Evolutionary conservation across 2,113 vertebrate genomes (phyloP).

Genomic region (Baryphthengus martii): DNA sequence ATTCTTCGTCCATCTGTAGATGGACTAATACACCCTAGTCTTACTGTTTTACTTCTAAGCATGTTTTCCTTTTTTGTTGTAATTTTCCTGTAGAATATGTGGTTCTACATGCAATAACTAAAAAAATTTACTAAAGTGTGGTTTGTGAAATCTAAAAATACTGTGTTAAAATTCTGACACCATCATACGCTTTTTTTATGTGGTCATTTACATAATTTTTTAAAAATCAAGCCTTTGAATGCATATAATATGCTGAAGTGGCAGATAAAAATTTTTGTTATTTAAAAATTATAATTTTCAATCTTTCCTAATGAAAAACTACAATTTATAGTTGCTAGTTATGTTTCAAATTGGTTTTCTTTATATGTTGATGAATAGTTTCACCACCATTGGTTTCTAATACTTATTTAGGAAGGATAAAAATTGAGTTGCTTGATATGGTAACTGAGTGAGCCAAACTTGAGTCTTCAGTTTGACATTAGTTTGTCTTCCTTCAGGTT

Average conservation of each 20-base stretch:
- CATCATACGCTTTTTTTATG: not conserved
- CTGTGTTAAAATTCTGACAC: slow-evolving; percentile 21
- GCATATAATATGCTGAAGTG: not conserved
- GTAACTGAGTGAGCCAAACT: slow-evolving; percentile 5
- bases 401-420: not conserved
- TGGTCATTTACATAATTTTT: not conserved
- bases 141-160: slow-evolving; percentile 51
- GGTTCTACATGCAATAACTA: slow-evolving; percentile 37
- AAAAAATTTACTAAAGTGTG: slow-evolving; percentile 31
- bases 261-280: not conserved
- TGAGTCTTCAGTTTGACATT: not conserved
- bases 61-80: slow-evolving; percentile 58
- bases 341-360: not conserved
- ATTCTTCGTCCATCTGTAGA: slow-evolving; percentile 75
- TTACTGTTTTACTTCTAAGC: slow-evolving; percentile 67
- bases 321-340: not conserved
- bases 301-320: not conserved
- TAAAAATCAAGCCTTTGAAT: not conserved
- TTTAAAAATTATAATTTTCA: slow-evolving; percentile 12
- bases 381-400: not conserved
- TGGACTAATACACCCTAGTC: slow-evolving; percentile 65
- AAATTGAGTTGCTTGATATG: not conserved
- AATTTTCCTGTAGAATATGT: slow-evolving; percentile 20
- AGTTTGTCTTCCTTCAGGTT: not conserved
- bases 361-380: not conserved